Conservation (phyloP, 2,888 invertebrate species). For the Dorcus hopei region DNA sequence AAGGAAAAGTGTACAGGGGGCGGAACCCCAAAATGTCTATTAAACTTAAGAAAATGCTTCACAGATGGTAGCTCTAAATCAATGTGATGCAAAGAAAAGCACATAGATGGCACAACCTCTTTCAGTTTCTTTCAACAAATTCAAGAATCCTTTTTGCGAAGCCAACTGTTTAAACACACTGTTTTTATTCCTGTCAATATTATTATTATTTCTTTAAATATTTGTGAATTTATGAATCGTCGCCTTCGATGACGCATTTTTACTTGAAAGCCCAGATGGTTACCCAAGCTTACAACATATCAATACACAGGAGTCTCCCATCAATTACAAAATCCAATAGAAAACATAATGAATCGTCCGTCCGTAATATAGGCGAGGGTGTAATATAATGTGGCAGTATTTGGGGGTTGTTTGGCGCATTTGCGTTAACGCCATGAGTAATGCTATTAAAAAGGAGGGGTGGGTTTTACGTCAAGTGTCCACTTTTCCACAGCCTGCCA, state of each 20-base stretch:
- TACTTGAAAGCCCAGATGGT: neutral
- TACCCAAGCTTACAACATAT: neutral
- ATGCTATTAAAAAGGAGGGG: conserved; percentile 12
- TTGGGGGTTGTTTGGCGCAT: conserved; percentile 10
- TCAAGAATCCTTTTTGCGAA: no score
- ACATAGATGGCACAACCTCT: no score
- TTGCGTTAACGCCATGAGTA: conserved; percentile 13
- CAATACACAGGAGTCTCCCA: neutral
- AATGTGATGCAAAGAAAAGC: no score
- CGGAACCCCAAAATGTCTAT: no score
- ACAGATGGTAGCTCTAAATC: no score
- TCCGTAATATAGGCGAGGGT: conserved; percentile 1
- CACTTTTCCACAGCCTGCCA: conserved; percentile 10
- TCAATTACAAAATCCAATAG: neutral
- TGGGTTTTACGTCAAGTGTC: conserved; percentile 15
- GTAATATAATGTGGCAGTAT: conserved; percentile 5
- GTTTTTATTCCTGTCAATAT: no score
- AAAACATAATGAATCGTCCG: neutral
- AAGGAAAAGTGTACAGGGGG: no score
- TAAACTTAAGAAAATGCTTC: no score
- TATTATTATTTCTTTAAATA: no score
- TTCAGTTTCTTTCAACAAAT: no score
- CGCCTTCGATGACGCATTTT: neutral
- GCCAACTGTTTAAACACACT: no score
- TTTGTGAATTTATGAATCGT: no score